These are phyloP conservation scores for Agriopis marginaria DNA, from an alignment of 2,888 invertebrate species.

Conservation along the genomic window DNA sequence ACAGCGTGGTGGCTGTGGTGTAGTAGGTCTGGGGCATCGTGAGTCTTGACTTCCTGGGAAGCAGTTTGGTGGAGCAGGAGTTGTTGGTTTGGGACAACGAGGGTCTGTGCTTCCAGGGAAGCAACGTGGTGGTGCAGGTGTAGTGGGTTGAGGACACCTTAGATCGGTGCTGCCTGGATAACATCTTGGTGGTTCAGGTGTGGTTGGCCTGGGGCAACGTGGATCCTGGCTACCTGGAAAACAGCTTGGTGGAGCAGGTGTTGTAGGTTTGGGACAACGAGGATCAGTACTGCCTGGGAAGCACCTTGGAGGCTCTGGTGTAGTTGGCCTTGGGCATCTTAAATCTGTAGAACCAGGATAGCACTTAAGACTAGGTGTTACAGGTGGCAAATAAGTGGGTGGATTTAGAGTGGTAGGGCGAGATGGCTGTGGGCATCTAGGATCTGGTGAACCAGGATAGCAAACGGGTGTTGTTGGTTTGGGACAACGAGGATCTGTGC, in stretches of 20 bases:
- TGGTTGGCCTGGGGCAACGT: conserved; percentile 51
- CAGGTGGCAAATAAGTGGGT: conserved; percentile 54
- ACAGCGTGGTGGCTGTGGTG: conserved; percentile 41
- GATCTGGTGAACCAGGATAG: conserved; percentile 44
- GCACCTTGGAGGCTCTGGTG: neutral
- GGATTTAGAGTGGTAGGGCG: conserved; percentile 47
- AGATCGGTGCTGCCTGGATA: conserved; percentile 65
- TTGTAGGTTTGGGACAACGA: conserved; percentile 37
- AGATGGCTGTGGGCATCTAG: conserved; percentile 62
- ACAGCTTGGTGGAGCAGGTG: neutral
- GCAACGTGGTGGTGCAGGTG: conserved; percentile 42
- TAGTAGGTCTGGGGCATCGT: conserved; percentile 44
- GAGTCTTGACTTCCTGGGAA: conserved; percentile 61
- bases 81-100: conserved; percentile 46
- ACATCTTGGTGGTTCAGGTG: conserved; percentile 40
- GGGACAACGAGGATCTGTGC: neutral
- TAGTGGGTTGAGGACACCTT: conserved; percentile 57
- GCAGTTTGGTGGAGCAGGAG: conserved; percentile 43
- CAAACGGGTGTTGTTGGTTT: conserved; percentile 28
- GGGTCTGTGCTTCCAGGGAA: conserved; percentile 59
- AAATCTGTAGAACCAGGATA: conserved; percentile 51
- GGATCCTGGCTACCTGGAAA: conserved; percentile 46
- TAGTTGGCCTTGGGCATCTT: neutral
- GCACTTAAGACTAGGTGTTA: conserved; percentile 49
- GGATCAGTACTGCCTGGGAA: conserved; percentile 46